Percentiles rank a stretch among this genome's conserved stretches.
Evolutionary conservation across 2,113 vertebrate species (phyloP).

Genomic region (Athene cunicularia): DNA sequence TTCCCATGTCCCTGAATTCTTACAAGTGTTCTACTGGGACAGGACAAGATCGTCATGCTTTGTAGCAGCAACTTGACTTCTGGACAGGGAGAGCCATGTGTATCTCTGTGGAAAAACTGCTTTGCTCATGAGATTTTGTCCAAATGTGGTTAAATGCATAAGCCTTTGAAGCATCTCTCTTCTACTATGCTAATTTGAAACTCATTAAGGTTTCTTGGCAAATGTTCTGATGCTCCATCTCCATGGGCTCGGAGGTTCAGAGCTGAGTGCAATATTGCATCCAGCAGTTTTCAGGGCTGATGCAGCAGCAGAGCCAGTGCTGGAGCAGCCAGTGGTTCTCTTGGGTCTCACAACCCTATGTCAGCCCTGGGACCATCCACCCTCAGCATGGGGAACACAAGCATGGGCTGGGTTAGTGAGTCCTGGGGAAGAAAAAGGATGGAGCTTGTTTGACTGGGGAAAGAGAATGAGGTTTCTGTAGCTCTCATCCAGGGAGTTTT

Average conservation of each 20-base stretch:
- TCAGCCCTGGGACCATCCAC: neutral
- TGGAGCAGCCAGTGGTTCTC: neutral
- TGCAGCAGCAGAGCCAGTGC: neutral
- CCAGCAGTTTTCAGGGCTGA: neutral
- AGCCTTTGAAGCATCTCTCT: conserved; percentile 3
- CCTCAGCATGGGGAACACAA: neutral
- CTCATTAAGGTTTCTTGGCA: neutral
- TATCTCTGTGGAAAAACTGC: neutral
- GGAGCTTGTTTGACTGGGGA: neutral
- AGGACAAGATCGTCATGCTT: neutral
- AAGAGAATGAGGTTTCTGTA: neutral
- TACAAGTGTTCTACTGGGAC: neutral
- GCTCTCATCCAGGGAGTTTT: neutral
- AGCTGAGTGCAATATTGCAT: neutral
- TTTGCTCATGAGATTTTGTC: neutral
- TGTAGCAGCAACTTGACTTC: neutral
- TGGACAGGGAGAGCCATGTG: neutral
- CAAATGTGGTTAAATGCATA: neutral
- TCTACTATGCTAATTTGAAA: neutral
- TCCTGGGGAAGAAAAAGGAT: neutral
- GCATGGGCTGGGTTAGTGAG: neutral
- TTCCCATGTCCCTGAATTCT: neutral
- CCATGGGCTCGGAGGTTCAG: neutral
- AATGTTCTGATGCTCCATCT: neutral
- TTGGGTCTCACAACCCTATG: neutral